Evolutionary conservation across 2,113 vertebrate species (phyloP).

Genomic region (Salminus brasiliensis): DNA sequence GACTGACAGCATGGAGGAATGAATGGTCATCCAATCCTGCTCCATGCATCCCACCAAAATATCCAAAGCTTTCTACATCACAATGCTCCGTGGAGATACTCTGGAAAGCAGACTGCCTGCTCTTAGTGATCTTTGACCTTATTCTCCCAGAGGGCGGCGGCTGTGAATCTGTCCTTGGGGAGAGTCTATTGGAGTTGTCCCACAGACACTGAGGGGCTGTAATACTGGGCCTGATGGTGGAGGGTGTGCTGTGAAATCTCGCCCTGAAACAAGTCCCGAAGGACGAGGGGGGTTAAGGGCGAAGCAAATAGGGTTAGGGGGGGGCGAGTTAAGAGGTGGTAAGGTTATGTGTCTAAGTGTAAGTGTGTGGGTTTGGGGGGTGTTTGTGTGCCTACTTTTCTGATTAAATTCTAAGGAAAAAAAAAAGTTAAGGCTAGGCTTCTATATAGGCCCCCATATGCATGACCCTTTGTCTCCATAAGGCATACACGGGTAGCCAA

Average conservation of each 20-base stretch:
- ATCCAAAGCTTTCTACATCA: neutral
- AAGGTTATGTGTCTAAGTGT: too few relatives aligned
- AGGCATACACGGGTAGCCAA: slow-evolving; percentile 43
- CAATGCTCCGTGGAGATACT: neutral
- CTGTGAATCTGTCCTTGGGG: slow-evolving; percentile 19
- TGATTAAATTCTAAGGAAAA: too few relatives aligned
- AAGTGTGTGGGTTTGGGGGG: neutral
- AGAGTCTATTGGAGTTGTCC: neutral
- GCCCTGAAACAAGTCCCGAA: neutral
- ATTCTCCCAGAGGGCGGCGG: neutral
- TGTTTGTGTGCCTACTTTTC: slow-evolving; percentile 32
- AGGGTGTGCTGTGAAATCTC: neutral
- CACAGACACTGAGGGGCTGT: neutral
- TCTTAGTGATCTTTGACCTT: slow-evolving; percentile 11
- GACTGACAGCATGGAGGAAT: too few relatives aligned
- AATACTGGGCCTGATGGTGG: neutral
- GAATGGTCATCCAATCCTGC: neutral
- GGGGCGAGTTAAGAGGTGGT: neutral
- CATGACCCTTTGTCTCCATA: neutral
- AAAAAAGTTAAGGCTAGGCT: too few relatives aligned
- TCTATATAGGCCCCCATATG: too few relatives aligned
- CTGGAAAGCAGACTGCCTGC: neutral
- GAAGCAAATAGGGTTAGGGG: slow-evolving; percentile 36
- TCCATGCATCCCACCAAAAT: neutral
- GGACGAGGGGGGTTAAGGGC: slow-evolving; percentile 42